These are phyloP conservation scores for Vulpes ferrilata DNA, from an alignment of 2,113 vertebrate genomes.

Conservation along the genomic window DNA sequence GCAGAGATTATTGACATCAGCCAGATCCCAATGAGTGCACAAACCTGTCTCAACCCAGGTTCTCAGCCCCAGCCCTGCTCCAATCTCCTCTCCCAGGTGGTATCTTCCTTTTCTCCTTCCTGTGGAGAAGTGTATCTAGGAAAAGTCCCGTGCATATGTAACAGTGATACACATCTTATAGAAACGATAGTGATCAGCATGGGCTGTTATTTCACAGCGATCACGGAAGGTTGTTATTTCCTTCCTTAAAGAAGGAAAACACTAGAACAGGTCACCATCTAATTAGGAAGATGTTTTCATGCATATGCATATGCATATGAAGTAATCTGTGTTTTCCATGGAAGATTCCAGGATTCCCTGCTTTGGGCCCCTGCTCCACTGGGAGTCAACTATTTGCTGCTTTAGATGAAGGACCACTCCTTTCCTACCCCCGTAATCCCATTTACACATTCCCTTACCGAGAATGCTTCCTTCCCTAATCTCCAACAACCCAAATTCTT, in stretches of 20 bases:
- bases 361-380: not conserved
- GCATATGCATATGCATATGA: not conserved
- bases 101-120: not conserved
- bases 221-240: too few relatives aligned
- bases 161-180: too few relatives aligned
- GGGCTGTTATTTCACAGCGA: not conserved
- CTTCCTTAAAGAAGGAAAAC: not conserved
- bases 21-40: conserved; percentile 38
- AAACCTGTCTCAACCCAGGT: not conserved
- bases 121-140: not conserved
- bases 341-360: not conserved
- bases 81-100: not conserved
- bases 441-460: not conserved
- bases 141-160: not conserved
- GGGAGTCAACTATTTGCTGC: not conserved
- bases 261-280: not conserved
- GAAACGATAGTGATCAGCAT: not conserved
- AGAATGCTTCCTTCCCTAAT: not conserved
- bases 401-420: not conserved
- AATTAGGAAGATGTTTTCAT: not conserved
- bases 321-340: not conserved
- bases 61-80: not conserved
- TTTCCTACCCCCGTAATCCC: not conserved
- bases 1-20: conserved; percentile 68
- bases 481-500: not conserved